A percentile compares a stretch with the other conserved stretches of the same genome.
phyloP scores from a whole-genome alignment of 2,797 vertebrate genomes.

The Chaetophractus vellerosus region DNA sequence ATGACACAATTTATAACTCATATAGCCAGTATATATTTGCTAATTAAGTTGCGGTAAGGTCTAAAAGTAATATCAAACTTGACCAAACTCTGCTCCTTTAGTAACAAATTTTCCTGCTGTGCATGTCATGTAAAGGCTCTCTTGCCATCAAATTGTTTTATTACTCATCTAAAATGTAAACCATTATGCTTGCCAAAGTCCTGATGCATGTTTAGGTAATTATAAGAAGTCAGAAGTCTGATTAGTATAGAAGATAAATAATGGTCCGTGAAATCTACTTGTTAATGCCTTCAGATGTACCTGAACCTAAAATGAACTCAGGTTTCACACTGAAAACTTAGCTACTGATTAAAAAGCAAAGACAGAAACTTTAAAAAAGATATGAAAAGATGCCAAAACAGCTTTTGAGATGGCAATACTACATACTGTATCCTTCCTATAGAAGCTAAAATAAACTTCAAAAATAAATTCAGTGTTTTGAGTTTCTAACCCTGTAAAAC shows the following conservation, averaged over 20 bases:
- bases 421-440: neutral
- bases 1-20: constrained; percentile 23
- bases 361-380: neutral
- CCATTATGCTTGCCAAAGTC: neutral
- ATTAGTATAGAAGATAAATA: neutral
- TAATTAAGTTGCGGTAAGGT: constrained; percentile 29
- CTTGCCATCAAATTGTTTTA: neutral
- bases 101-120: neutral
- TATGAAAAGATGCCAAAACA: neutral
- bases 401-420: constrained; percentile 9
- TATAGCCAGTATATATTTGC: neutral
- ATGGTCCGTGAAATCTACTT: neutral
- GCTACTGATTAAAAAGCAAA: neutral
- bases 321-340: constrained; percentile 31
- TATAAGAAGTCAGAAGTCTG: constrained; percentile 30
- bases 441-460: constrained; percentile 17
- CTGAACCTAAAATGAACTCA: constrained; percentile 20
- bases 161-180: constrained; percentile 1
- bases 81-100: constrained; percentile 19
- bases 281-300: constrained; percentile 7
- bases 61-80: constrained; percentile 2
- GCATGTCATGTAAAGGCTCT: neutral
- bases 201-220: neutral
- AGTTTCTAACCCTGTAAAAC: constrained; percentile 28
- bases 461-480: constrained; percentile 8